phyloP scores from a whole-genome alignment of 2,113 vertebrate species.

The Proterorhinus semilunaris region DNA sequence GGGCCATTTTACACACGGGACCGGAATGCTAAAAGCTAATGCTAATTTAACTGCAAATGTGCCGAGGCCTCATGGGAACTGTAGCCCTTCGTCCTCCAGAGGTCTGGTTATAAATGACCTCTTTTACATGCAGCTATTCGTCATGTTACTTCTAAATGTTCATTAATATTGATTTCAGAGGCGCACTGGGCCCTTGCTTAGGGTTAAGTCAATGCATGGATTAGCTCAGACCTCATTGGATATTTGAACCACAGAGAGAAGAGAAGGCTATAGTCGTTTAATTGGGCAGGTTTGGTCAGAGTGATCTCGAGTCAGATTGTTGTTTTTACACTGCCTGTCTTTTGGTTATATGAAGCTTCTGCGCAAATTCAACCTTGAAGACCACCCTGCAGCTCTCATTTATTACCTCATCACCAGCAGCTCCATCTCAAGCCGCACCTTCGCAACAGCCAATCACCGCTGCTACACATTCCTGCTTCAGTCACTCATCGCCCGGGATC shows the following conservation, averaged over 20 bases:
- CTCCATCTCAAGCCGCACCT: too few relatives aligned
- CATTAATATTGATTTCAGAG: constrained; percentile 2
- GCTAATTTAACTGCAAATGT: constrained; percentile 2
- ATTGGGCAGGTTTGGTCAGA: background rate
- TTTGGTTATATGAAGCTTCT: too few relatives aligned
- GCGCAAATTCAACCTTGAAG: too few relatives aligned
- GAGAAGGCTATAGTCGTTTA: background rate
- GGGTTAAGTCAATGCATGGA: background rate
- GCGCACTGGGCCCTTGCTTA: background rate
- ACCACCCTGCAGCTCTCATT: too few relatives aligned
- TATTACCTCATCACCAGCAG: too few relatives aligned
- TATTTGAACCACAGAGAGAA: constrained; percentile 5
- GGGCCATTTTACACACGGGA: background rate
- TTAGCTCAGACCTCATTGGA: background rate
- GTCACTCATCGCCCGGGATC: too few relatives aligned
- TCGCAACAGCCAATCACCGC: too few relatives aligned
- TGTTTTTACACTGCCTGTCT: too few relatives aligned
- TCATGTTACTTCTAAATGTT: constrained; percentile 1
- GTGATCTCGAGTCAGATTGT: too few relatives aligned
- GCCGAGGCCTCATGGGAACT: background rate
- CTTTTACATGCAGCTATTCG: constrained; percentile 1
- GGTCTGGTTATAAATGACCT: constrained; percentile 4
- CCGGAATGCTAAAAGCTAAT: background rate
- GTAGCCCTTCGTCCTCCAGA: background rate
- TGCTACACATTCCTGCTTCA: too few relatives aligned